phyloP scores from a whole-genome alignment of 2,888 invertebrate genomes.

The Glyphotaelius pellucidus region DNA sequence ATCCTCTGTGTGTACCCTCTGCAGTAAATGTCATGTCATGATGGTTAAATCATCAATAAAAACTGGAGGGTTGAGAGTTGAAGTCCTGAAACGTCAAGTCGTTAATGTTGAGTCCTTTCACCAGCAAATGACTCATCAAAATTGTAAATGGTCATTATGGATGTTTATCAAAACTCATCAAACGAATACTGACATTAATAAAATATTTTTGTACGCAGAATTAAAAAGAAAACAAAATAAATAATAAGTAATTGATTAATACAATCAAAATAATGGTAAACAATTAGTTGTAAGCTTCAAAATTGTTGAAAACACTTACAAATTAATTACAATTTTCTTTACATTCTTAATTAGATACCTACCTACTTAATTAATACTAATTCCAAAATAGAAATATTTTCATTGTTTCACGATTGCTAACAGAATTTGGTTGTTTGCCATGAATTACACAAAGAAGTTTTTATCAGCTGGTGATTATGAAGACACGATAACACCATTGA shows the following conservation, averaged over 20 bases:
- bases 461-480: neutral
- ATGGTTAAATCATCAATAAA: too few species aligned
- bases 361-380: neutral
- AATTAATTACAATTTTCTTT: neutral
- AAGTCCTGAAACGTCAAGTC: too few species aligned
- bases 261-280: neutral
- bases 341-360: neutral
- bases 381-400: neutral
- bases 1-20: too few species aligned
- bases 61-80: too few species aligned
- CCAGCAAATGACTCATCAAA: too few species aligned
- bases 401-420: neutral
- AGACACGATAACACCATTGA: constrained; percentile 38
- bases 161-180: neutral
- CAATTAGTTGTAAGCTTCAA: neutral
- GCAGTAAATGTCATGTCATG: too few species aligned
- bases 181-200: neutral
- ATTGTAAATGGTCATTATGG: too few species aligned
- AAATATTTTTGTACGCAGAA: neutral
- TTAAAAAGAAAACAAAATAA: neutral
- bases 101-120: too few species aligned
- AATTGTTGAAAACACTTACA: neutral
- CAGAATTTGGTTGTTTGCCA: neutral
- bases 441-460: constrained; percentile 40
- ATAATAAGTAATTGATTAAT: neutral